A percentile compares a stretch with the other conserved stretches of the same genome.
These are phyloP conservation scores for Amphiura filiformis DNA, from an alignment of 35 echinoderm and acorn worm species.

Conservation along the genomic window DNA sequence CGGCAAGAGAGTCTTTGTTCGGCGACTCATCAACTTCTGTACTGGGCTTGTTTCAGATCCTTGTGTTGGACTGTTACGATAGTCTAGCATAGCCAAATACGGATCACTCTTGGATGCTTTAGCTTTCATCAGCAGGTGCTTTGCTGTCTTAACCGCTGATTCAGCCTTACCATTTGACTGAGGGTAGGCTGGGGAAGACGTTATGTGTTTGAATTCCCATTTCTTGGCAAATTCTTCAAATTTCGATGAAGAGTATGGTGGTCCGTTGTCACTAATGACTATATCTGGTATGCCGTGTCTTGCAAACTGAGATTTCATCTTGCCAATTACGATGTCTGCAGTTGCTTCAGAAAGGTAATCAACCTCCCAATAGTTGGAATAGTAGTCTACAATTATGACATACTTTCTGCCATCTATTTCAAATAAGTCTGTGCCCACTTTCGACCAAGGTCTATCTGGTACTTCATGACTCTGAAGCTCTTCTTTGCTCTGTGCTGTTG, in stretches of 20 bases:
- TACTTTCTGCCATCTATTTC: neutral
- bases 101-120: neutral
- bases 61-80: neutral
- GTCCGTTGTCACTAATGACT: neutral
- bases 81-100: neutral
- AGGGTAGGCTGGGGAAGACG: neutral
- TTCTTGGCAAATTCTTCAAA: neutral
- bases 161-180: neutral
- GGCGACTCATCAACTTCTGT: neutral
- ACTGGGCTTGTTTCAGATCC: neutral
- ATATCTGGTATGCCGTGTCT: neutral
- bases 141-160: neutral
- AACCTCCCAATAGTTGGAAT: neutral
- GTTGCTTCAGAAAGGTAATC: neutral
- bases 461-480: neutral
- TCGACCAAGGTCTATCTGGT: neutral
- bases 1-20: slow-evolving; percentile 22
- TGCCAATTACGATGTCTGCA: neutral
- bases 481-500: neutral
- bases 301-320: neutral
- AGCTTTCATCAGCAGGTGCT: neutral
- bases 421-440: neutral
- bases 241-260: neutral
- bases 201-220: neutral
- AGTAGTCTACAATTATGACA: neutral